Evolutionary conservation across 2,888 invertebrate species (phyloP), one percentile per base, ranked within the genome.

Genomic region (Eilema griseolum): DNA sequence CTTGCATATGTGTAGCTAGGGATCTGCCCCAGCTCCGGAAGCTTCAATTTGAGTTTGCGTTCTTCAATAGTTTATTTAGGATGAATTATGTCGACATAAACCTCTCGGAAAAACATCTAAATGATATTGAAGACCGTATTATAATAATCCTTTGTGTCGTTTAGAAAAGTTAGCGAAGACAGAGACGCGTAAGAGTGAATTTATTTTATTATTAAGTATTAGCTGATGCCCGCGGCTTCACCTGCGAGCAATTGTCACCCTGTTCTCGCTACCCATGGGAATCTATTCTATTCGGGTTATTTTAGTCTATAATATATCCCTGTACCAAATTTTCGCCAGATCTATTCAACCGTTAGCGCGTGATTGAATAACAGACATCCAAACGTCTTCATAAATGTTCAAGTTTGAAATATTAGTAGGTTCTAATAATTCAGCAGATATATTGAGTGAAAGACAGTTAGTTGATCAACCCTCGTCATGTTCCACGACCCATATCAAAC

Each of bases 391-490:
- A 37, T 12, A 37, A 37, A 37, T 12, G 11, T 37, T 12, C 12
- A 37, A 11, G 12, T 37, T 12, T 12, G 12, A 2, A 37, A 37
- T 37, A 37, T 37, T 37, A 37, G 12, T 12, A 12, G 33, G 33
- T 16, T 20, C 7, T 20, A 20, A 52, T 10, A 52, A 52, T 52
- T n/a, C 10, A 1, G 52, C n/a, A n/a, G 52, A 52, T n/a, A 61
- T 68, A 28, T 61, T 16, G 59, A 61, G 20, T 65, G 33, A 65
- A 31, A 59, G 33, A 60, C 26, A 56, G 56, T 37, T 26, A 3
- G 59, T 20, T 23, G 52, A 8, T 12, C 14, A 24, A 68, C 69
- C 69, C 64, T 64, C n/a, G 28, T 69, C 64, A 69, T 37, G 14
- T 57, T 23, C 0, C 46, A 23, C 26, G 59, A 69, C 69, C 64